Evolutionary conservation across 2,888 invertebrate species (phyloP).

Genomic region (Mythimna lalbum): DNA sequence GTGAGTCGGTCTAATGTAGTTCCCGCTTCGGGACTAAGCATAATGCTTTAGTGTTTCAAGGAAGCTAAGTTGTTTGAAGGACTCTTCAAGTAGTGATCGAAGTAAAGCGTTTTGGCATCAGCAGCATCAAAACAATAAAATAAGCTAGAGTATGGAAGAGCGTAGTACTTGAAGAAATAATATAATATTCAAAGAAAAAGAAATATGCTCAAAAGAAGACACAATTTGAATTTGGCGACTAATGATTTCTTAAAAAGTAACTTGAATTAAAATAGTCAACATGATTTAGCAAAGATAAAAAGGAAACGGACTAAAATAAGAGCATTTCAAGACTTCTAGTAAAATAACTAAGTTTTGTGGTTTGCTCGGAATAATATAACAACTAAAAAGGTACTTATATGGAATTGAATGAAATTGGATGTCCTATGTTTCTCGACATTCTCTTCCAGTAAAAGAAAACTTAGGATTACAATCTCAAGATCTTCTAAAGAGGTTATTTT

Average conservation of each 20-base stretch:
- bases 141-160: background rate
- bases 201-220: background rate
- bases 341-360: conserved; percentile 3
- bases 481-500: conserved; percentile 19
- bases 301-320: background rate
- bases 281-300: background rate
- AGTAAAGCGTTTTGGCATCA: background rate
- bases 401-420: conserved; percentile 46
- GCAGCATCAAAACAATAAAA: background rate
- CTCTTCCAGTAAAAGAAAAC: conserved; percentile 27
- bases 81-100: too few relatives aligned
- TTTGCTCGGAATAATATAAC: conserved; percentile 18
- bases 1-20: too few relatives aligned
- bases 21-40: too few relatives aligned
- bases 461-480: conserved; percentile 34
- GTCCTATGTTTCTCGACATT: conserved; percentile 25
- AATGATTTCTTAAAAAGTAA: conserved; percentile 5
- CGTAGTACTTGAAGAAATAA: background rate
- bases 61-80: too few relatives aligned
- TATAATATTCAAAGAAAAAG: background rate
- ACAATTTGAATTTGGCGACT: conserved; percentile 20
- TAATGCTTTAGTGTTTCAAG: background rate
- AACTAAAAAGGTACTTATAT: conserved; percentile 41
- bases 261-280: background rate
- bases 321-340: background rate